Evolutionary conservation across 2,888 invertebrate genomes (phyloP).

Genomic region (Carpatolechia fugitivella): DNA sequence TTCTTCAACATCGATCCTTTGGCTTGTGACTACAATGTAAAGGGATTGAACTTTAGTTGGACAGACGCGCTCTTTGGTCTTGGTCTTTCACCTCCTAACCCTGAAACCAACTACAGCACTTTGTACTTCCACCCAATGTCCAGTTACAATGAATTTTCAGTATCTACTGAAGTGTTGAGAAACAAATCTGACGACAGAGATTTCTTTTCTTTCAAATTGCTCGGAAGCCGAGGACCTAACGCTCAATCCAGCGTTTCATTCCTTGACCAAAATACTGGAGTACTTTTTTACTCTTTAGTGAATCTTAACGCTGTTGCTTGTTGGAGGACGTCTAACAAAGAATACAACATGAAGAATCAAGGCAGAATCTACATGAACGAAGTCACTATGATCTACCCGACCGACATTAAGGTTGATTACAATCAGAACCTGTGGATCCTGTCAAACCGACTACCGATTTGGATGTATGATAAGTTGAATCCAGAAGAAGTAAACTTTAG

Average conservation of each 20-base stretch:
- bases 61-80: conserved; percentile 88
- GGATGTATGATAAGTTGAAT: conserved; percentile 83
- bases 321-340: conserved; percentile 85
- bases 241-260: conserved; percentile 87
- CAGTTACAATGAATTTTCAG: conserved; percentile 87
- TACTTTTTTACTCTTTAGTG: conserved; percentile 86
- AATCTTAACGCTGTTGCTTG: conserved; percentile 88
- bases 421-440: conserved; percentile 86
- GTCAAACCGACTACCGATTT: conserved; percentile 85
- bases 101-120: conserved; percentile 82
- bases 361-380: conserved; percentile 86
- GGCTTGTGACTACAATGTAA: conserved; percentile 85
- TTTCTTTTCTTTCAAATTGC: conserved; percentile 82
- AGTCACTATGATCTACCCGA: conserved; percentile 86
- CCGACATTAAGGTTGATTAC: conserved; percentile 87
- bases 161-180: conserved; percentile 83
- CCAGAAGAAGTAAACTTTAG: conserved; percentile 84
- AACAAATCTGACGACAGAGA: conserved; percentile 78
- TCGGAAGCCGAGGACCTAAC: conserved; percentile 85
- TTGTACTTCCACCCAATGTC: conserved; percentile 90
- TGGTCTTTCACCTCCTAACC: conserved; percentile 81
- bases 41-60: conserved; percentile 85
- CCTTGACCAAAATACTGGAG: conserved; percentile 83
- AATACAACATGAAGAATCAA: conserved; percentile 84
- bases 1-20: conserved; percentile 85